A percentile compares a stretch with the other conserved stretches of the same genome.
Conservation (phyloP, 2,113 vertebrate species). For the Eclectus roratus region DNA sequence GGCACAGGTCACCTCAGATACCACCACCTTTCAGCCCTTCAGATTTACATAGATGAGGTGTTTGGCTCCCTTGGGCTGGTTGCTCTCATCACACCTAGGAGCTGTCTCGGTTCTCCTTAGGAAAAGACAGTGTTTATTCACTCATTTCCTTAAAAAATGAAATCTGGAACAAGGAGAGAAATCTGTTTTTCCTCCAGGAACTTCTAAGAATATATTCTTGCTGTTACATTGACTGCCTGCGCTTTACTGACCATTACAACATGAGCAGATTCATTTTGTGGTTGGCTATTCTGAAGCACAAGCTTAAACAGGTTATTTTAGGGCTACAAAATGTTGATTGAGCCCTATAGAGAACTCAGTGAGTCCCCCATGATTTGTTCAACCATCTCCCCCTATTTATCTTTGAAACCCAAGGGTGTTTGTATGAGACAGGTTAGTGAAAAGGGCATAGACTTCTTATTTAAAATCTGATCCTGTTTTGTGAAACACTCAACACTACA, state of each 20-base stretch:
- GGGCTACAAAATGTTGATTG: neutral
- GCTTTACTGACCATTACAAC: neutral
- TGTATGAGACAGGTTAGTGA: neutral
- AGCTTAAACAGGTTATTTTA: neutral
- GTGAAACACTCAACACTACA: neutral
- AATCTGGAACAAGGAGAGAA: neutral
- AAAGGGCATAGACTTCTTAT: neutral
- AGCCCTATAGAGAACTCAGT: neutral
- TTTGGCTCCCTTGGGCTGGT: neutral
- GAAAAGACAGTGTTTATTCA: neutral
- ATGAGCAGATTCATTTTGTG: neutral
- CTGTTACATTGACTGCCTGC: neutral
- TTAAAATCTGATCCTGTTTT: neutral
- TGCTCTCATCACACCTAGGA: neutral
- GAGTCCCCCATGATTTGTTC: neutral
- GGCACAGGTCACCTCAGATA: neutral
- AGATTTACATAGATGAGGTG: neutral
- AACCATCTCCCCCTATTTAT: neutral
- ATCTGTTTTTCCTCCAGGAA: neutral
- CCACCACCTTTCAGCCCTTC: neutral
- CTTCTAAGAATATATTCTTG: neutral
- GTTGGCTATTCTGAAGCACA: neutral
- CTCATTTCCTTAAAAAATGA: neutral
- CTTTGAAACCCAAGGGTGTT: neutral
- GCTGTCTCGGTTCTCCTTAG: neutral